Conservation (phyloP, 2,888 invertebrate species). For the Stegana nigrithorax region DNA sequence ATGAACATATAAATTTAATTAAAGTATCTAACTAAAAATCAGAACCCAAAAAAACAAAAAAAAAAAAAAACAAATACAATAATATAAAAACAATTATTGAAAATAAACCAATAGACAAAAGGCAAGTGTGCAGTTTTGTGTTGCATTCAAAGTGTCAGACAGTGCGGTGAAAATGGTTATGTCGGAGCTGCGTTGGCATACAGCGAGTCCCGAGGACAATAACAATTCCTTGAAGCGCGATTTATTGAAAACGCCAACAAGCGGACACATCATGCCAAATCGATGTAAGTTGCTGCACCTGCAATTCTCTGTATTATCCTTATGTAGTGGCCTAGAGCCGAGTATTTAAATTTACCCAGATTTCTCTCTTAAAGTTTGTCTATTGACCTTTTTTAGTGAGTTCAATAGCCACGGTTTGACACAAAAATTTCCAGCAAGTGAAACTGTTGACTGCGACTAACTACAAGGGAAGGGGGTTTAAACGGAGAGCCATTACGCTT, state of each 20-base stretch:
- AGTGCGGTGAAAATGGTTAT: slow-evolving; percentile 69
- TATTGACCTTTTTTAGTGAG: no score
- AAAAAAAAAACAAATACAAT: slow-evolving; percentile 14
- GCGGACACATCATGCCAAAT: slow-evolving; percentile 64
- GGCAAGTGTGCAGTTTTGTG: slow-evolving; percentile 15
- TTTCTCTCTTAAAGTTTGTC: no score
- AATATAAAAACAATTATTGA: slow-evolving; percentile 11
- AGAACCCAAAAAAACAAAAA: background rate
- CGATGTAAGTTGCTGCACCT: slow-evolving; percentile 62
- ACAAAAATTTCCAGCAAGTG: no score
- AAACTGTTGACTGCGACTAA: no score
- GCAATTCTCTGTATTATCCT: background rate
- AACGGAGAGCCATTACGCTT: no score
- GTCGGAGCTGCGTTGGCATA: slow-evolving; percentile 69
- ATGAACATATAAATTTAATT: slow-evolving; percentile 20
- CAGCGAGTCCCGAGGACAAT: slow-evolving; percentile 66
- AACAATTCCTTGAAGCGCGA: slow-evolving; percentile 67
- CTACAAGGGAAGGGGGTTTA: no score
- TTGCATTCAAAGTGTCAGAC: no score
- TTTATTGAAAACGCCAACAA: slow-evolving; percentile 62
- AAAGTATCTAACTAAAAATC: background rate
- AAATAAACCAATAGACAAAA: background rate
- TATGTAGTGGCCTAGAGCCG: no score
- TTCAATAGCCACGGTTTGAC: no score
- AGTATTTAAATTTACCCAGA: no score